These are phyloP conservation scores for Bombus haemorrhoidalis DNA, from an alignment of 1,140 invertebrate species.

Conservation along the genomic window DNA sequence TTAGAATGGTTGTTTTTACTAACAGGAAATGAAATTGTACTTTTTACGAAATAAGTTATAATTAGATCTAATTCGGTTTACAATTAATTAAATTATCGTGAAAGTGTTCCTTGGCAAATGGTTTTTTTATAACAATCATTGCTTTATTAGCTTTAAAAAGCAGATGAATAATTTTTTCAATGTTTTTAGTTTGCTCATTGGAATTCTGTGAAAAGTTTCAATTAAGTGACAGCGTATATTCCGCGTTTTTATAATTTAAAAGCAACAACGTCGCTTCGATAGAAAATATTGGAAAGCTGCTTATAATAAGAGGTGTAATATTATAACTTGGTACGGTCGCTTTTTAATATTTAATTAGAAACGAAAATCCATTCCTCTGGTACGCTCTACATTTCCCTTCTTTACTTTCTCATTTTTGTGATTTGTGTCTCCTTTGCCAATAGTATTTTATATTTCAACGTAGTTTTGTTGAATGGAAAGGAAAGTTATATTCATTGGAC, in stretches of 20 bases:
- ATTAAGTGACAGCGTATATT: neutral
- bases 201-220: neutral
- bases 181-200: neutral
- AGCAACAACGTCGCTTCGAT: conserved; percentile 17
- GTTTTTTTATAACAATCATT: neutral
- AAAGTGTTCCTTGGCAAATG: neutral
- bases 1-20: no score
- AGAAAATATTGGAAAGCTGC: conserved; percentile 19
- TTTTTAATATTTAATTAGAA: conserved; percentile 23
- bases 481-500: neutral
- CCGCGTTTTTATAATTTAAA: conserved; percentile 20
- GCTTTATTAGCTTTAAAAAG: neutral
- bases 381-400: neutral
- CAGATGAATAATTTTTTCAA: neutral
- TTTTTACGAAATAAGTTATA: neutral
- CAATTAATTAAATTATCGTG: neutral
- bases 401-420: no score
- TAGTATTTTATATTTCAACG: neutral
- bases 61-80: neutral
- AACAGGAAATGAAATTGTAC: no score
- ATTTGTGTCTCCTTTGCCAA: neutral
- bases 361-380: neutral
- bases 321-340: neutral
- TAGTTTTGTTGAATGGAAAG: neutral
- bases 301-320: neutral